Base-by-base conservation (phyloP, 2,888 invertebrate genomes). In the Pristionchus exspectatus region DNA sequence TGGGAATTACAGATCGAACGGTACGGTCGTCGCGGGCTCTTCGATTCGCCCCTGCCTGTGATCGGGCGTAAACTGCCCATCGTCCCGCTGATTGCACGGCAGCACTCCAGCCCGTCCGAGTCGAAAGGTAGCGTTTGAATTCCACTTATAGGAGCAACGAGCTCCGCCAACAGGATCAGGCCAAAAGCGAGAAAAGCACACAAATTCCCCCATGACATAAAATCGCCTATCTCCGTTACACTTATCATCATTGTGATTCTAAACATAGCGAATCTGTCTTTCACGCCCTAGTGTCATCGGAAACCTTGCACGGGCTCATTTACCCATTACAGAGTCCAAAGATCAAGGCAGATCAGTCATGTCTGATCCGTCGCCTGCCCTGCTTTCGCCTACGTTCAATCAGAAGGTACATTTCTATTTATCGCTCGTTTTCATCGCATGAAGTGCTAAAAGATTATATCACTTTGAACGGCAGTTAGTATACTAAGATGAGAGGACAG, bases 41-140 rank as follows among this genome's bases (percentile, higher is more conserved):
- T 86, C 86, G 86, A 86, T 63, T 54, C 66, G 14, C 86, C 86
- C 4, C 86, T 86, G 21, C 86, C 86, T 66, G 86, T 86, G 5
- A 86, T 86, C 27, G 84, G 84, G 24, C 14, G 50, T 2, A 77
- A 50, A 24, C 21, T 24, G n/a, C 50, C 77, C 30, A 3, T 77
- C 44, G 77, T 50, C 33, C 50, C 77, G 1, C 21, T 74, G 18
- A 38, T 44, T 14, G 38, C 30, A 14, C 77, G 77, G 10, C 77
- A 77, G n/a, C 77, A 77, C n/a, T 77, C 77, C 4, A 77, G 18
- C 10, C 77, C 77, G 18, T 77, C 77, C 12, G 77, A 44, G 38
- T 33, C 72, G 14, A 38, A 74, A 33, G 30, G 44, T 50, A 50
- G 44, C 38, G 38, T 38, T n/a, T n/a, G n/a, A n/a, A n/a, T n/a